Conservation (phyloP, 2,797 vertebrate genomes). For the Chromis chromis region DNA sequence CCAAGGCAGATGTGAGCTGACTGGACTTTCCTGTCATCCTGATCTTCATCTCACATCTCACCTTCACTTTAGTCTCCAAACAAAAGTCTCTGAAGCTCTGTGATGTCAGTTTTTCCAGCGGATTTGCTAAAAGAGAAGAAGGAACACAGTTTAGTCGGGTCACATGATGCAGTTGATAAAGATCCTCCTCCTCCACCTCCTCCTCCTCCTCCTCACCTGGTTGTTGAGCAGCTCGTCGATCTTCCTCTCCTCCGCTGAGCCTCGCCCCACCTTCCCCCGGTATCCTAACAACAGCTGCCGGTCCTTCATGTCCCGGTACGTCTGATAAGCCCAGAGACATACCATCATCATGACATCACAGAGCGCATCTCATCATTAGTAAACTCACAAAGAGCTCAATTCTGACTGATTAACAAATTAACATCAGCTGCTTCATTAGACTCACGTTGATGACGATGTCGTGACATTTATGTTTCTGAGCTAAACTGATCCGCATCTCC, state of each 20-base stretch:
- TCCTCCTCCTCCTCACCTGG: conserved; percentile 37
- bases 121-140: conserved; percentile 89
- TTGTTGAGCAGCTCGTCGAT: conserved; percentile 90
- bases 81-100: conserved; percentile 7
- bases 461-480: conserved; percentile 96
- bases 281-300: conserved; percentile 90
- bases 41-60: neutral
- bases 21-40: neutral
- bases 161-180: neutral
- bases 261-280: conserved; percentile 88
- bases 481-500: conserved; percentile 88
- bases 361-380: neutral
- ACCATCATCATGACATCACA: conserved; percentile 1
- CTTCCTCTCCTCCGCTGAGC: conserved; percentile 89
- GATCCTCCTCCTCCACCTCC: neutral
- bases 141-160: neutral
- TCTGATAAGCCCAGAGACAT: conserved; percentile 80
- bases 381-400: too few species aligned
- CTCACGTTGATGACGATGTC: conserved; percentile 94
- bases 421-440: neutral
- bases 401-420: too few species aligned
- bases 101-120: conserved; percentile 94
- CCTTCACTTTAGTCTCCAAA: conserved; percentile 5
- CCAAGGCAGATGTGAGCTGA: neutral
- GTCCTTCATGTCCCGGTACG: conserved; percentile 93